Base-by-base conservation (phyloP, 2,113 vertebrate species). In the Embiotoca jacksoni region DNA sequence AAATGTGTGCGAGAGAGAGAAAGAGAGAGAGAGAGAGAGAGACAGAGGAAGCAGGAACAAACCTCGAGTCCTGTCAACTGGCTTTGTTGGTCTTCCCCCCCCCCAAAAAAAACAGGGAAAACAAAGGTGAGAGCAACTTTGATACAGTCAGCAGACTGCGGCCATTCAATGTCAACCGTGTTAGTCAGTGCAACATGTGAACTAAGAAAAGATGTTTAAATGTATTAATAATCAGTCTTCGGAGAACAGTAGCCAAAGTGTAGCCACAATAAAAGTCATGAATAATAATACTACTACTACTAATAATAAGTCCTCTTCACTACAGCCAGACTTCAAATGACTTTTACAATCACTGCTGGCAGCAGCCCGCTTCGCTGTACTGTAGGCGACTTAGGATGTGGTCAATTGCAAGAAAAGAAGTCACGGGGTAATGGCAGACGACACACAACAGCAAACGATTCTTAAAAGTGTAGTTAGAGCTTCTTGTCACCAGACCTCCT, bases 141-240 rank as follows among this genome's bases (percentile, higher is more conserved):
- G 58, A 50, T 32, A 30, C 60, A 9, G 66, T 71, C 73, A 41
- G 54, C 72, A 58, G 79, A 67, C 75, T 30, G 53, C 53, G 72
- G 44, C 63, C 16, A 30, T 63, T 63, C 86, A 74, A 69, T n/a
- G 57, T 85, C 44, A 71, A 62, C 75, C 41, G 68, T n/a, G 23
- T 81, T 59, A 67, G 73, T 84, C 78, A 82, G 87, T 84, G 75
- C 85, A 85, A 84, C 52, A 35, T 30, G 53, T 5, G 4, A 83
- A 83, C 8, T 4, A 55, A 78, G 14, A 23, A 69, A 72, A 83
- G 46, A 47, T 2, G 4, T 56, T 62, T 56, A 30, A 70, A 73
- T 5, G 6, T 2, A 39, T 31, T 14, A 37, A 81, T 35, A 65
- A 70, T 49, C 65, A 49, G 59, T 47, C 55, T 63, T 44, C 56